These are phyloP conservation scores for Acleris laterana DNA, from an alignment of 2,888 invertebrate genomes.

Conservation along the genomic window DNA sequence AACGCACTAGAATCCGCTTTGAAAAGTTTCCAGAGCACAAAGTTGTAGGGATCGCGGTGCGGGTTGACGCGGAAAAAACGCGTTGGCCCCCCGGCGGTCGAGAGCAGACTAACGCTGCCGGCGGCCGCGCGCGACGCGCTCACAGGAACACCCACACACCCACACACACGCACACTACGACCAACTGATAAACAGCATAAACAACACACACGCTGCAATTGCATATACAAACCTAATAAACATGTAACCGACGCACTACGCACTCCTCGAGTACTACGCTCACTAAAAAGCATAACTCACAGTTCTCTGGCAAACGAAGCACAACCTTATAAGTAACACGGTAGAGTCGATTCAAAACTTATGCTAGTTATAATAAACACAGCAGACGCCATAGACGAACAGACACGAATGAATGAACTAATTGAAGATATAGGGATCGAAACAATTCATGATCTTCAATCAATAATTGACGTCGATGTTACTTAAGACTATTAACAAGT, in stretches of 20 bases:
- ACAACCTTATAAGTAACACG: too few relatives aligned
- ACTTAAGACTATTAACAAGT: constrained; percentile 9
- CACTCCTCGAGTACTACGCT: constrained; percentile 44
- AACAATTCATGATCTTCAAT: constrained; percentile 43
- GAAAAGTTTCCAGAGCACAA: constrained; percentile 83
- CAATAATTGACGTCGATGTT: constrained; percentile 36
- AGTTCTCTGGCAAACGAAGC: too few relatives aligned
- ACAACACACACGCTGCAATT: constrained; percentile 73
- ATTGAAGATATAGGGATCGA: constrained; percentile 45
- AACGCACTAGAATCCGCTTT: constrained; percentile 64
- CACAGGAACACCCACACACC: constrained; percentile 50
- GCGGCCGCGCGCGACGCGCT: constrained; percentile 56
- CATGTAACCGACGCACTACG: constrained; percentile 51
- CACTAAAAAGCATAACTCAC: constrained; percentile 45
- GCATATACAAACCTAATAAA: constrained; percentile 64
- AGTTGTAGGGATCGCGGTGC: constrained; percentile 76
- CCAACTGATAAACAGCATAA: constrained; percentile 77
- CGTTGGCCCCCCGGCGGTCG: constrained; percentile 75
- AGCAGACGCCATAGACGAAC: constrained; percentile 55
- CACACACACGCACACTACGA: constrained; percentile 55
- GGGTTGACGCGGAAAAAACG: constrained; percentile 68
- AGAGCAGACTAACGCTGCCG: constrained; percentile 73
- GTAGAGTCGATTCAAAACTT: too few relatives aligned
- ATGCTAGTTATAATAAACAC: constrained; percentile 19
- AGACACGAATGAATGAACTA: constrained; percentile 55